Conservation (phyloP, 2,888 invertebrate species). For the Cheilosia pagana region DNA sequence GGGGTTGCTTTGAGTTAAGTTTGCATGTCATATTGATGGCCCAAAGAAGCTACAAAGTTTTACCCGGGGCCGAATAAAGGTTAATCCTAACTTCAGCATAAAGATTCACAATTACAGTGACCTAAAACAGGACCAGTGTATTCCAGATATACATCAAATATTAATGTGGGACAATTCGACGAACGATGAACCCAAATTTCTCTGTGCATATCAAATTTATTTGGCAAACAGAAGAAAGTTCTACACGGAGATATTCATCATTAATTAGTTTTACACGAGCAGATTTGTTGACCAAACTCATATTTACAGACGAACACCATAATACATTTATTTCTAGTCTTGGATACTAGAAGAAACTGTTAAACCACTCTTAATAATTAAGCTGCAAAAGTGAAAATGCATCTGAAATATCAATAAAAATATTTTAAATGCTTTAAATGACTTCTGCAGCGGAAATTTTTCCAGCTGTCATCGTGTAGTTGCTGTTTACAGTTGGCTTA, state of each 20-base stretch:
- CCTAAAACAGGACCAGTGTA: too few relatives aligned
- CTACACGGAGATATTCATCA: background rate
- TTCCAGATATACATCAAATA: too few relatives aligned
- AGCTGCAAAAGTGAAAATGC: too few relatives aligned
- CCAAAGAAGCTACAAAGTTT: too few relatives aligned
- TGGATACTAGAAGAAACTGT: background rate
- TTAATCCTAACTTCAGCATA: too few relatives aligned
- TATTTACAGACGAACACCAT: background rate
- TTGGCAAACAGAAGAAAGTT: conserved; percentile 16
- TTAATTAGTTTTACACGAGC: conserved; percentile 34
- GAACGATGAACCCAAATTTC: conserved; percentile 2
- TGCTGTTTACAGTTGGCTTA: too few relatives aligned
- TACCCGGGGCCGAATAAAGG: too few relatives aligned
- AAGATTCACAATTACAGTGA: too few relatives aligned
- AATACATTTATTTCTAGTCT: background rate
- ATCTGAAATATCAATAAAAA: background rate
- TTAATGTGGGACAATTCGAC: background rate
- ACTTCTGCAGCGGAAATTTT: too few relatives aligned
- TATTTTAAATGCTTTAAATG: background rate
- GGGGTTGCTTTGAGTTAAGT: too few relatives aligned
- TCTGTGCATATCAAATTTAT: conserved; percentile 12
- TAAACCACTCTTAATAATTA: background rate
- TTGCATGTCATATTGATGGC: too few relatives aligned
- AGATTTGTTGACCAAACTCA: background rate
- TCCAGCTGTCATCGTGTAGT: too few relatives aligned